Evolutionary conservation across 2,797 vertebrate species (phyloP), one percentile per base, ranked within the genome.

Genomic region (Enteromius thamalakanensis): DNA sequence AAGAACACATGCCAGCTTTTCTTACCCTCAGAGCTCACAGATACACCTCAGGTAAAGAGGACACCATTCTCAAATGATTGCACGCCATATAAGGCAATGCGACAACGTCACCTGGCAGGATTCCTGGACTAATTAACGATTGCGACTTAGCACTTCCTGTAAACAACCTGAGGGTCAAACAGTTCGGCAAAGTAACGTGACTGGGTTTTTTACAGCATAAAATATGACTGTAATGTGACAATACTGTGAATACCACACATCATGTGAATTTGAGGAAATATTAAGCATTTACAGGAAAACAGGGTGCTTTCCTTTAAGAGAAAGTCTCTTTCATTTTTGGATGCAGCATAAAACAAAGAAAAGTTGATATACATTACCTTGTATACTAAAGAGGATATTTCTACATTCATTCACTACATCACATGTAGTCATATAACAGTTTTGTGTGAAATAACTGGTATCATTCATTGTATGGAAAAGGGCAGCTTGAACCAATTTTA

Each of bases 21-120:
- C 19, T 74, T 51, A 32, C 17, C 4, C 15, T 72, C 26, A 12
- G 29, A 74, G 19, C 1, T 3, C 51, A 37, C 29, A 32, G 32
- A 75, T 74, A 7, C 5, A 34, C 69, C 81, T 84, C 68, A 80
- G 70, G 65, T 85, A 72, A 84, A 70, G 6, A 70, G 60, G n/a
- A 55, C 49, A 75, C 2, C 60, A 9, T 42, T 79, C 60, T 29
- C 29, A 78, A 83, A 81, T 51, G 45, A 78, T 6, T 67, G 29
- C 26, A 37, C 40, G n/a, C 53, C 58, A 23, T 49, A 9, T 23
- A 21, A 86, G 68, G 34, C 62, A 80, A 70, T 86, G 49, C 26
- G 62, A 68, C 53, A 53, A 72, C 19, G 37, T 79, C 72, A 81
- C 47, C 17, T 64, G 70, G 47, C 60, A 42, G 58, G 68, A n/a